Evolutionary conservation across 1,140 invertebrate species (phyloP), one percentile per base, ranked within the genome.

Genomic region (Tyrophagus putrescentiae): DNA sequence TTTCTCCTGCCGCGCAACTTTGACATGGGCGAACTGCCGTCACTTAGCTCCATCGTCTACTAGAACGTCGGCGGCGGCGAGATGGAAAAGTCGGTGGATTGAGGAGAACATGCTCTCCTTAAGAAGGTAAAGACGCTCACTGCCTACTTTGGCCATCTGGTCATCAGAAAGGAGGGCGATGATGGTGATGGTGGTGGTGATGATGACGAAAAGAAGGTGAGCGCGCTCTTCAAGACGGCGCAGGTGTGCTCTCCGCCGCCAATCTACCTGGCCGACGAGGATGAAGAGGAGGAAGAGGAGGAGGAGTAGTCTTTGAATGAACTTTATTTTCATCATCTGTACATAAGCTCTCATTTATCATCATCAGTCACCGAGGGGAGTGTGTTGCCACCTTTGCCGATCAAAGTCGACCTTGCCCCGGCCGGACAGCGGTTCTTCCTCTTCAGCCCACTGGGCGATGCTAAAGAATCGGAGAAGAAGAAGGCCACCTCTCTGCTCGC

Each of bases 31-130:
- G 56, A 65, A 45, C n/a, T 64, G 3, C 57, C 36, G 25, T n/a
- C 29, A 27, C 31, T 67, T 4, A 18, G 16, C 21, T 13, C n/a
- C n/a, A 3, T 54, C 1, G 28, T 54, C 21, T 54, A 54, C 25
- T n/a, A n/a, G n/a, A 25, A 54, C 25, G 6, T 42, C 25, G 28
- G 27, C 13, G 3, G 13, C 25, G 83, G 54, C 73, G 77, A 27
- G 82, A 80, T 16, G 78, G 79, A 21, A 75, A 76, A 32, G 83
- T 96, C 16, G 92, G 97, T n/a, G n/a, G 76, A 79, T 97, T 56
- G 92, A 97, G 74, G 87, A 95, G 71, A 93, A 91, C 70, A 83
- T 87, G 67, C 75, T 96, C 16, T 87, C 91, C 67, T n/a, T n/a
- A 82, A 79, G 48, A 87, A 86, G 72, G 74, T 92, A 62, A 84